A percentile compares a stretch with the other conserved stretches of the same genome.
phyloP scores from a whole-genome alignment of 2,113 vertebrate genomes.

The Odobenus rosmarus region DNA sequence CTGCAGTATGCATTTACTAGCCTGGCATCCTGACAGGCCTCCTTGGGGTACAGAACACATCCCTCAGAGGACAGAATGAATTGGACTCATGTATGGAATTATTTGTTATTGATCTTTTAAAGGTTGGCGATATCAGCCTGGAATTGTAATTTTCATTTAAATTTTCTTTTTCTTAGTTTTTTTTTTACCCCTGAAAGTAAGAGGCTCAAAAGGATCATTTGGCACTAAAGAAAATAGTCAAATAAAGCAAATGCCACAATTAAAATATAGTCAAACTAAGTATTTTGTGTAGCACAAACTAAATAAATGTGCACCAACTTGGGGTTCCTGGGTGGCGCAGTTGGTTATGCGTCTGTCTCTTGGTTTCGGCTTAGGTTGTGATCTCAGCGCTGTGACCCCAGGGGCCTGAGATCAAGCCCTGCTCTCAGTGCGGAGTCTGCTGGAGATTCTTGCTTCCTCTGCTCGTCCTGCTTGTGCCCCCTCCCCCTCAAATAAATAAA shows the following conservation, averaged over 20 bases:
- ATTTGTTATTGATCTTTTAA: neutral
- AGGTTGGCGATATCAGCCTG: neutral
- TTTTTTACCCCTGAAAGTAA: neutral
- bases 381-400: neutral
- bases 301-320: neutral
- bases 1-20: neutral
- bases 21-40: fast-evolving
- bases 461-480: neutral
- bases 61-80: neutral
- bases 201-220: neutral
- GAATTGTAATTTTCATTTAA: neutral
- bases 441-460: neutral
- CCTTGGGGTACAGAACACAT: neutral
- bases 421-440: neutral
- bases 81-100: neutral
- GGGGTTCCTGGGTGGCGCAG: neutral
- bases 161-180: neutral
- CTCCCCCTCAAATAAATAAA: neutral
- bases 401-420: neutral
- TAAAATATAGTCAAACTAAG: neutral
- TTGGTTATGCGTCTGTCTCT: neutral
- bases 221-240: neutral
- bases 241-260: neutral
- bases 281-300: neutral
- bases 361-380: neutral